Conservation (phyloP, 1,140 invertebrate species). For the Psix sp. region DNA sequence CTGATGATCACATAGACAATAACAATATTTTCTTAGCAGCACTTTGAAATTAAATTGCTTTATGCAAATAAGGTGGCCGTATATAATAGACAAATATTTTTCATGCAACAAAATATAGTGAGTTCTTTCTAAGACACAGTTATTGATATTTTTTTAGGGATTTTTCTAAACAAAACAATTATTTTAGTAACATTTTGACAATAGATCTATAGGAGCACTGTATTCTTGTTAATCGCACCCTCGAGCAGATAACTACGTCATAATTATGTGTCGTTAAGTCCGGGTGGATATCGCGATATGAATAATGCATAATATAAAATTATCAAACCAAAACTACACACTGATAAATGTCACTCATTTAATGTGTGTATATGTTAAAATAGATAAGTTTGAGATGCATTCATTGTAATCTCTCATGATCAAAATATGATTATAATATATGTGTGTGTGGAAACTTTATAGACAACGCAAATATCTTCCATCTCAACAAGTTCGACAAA, state of each 20-base stretch:
- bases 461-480: too few species aligned
- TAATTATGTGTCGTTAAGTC: slow-evolving; percentile 14
- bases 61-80: too few species aligned
- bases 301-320: slow-evolving; percentile 8
- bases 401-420: too few species aligned
- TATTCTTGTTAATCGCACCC: slow-evolving; percentile 4
- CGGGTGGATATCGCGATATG: slow-evolving; percentile 22
- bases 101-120: slow-evolving; percentile 12
- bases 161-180: slow-evolving; percentile 12
- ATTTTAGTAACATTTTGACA: slow-evolving; percentile 6
- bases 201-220: neutral
- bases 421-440: too few species aligned
- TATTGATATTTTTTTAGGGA: slow-evolving; percentile 2
- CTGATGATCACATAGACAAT: slow-evolving; percentile 17
- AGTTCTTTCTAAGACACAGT: slow-evolving; percentile 18
- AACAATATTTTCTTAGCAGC: slow-evolving; percentile 4
- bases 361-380: too few species aligned
- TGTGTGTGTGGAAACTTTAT: too few species aligned
- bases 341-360: too few species aligned
- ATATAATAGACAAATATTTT: slow-evolving; percentile 29
- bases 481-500: too few species aligned
- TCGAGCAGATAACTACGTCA: slow-evolving; percentile 1
- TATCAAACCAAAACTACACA: too few species aligned
- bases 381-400: too few species aligned
- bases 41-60: too few species aligned